Evolutionary conservation across 1,140 invertebrate species (phyloP).

Genomic region (Trypoxylus dichotomus): DNA sequence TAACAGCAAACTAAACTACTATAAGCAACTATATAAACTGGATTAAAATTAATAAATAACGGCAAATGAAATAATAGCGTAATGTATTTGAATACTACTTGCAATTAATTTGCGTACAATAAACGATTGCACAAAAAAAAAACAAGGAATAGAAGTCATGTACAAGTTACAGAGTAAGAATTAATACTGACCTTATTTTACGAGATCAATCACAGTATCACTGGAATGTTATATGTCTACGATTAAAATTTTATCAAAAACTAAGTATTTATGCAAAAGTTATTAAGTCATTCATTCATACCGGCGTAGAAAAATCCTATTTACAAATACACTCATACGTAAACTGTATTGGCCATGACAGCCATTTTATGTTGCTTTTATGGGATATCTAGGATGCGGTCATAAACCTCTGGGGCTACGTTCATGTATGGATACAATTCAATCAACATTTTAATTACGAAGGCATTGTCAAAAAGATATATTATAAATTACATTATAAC

Average conservation of each 20-base stretch:
- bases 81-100: background rate
- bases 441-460: background rate
- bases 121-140: background rate
- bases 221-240: constrained; percentile 13
- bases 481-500: too few relatives aligned
- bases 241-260: constrained; percentile 24
- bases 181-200: constrained; percentile 30
- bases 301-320: constrained; percentile 18
- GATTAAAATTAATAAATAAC: too few relatives aligned
- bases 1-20: background rate
- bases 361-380: constrained; percentile 28
- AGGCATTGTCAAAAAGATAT: too few relatives aligned
- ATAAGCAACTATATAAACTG: background rate
- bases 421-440: constrained; percentile 1
- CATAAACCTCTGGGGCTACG: constrained; percentile 3
- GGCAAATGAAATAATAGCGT: background rate
- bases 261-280: background rate
- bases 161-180: background rate
- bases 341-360: constrained; percentile 26
- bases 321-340: constrained; percentile 25
- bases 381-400: constrained; percentile 24
- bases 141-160: background rate
- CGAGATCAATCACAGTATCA: constrained; percentile 26
- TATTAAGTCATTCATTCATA: constrained; percentile 17
- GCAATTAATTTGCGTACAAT: constrained; percentile 9